Evolutionary conservation across 2,797 vertebrate species (phyloP).

Genomic region (Iguana delicatissima): DNA sequence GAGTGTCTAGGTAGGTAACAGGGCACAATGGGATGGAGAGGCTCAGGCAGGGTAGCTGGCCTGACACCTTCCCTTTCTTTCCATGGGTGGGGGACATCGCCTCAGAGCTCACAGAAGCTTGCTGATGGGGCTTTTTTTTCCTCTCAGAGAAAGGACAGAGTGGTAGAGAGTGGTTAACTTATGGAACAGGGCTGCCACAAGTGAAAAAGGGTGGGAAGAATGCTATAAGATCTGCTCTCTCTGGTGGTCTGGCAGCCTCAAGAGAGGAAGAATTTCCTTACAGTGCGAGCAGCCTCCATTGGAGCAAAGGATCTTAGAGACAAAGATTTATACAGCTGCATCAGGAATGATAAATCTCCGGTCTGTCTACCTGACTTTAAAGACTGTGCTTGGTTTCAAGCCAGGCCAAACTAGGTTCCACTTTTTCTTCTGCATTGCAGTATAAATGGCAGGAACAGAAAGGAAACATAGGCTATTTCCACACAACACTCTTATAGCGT

Average conservation of each 20-base stretch:
- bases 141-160: no score
- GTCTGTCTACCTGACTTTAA: neutral
- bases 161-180: no score
- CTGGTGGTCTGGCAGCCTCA: constrained; percentile 15
- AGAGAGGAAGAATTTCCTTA: neutral
- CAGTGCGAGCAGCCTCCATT: neutral
- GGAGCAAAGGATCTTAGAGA: constrained; percentile 36
- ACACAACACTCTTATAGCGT: no score
- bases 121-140: no score
- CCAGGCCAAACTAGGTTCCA: neutral
- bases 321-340: constrained; percentile 20
- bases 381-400: neutral
- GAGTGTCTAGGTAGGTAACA: no score
- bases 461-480: neutral
- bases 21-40: no score
- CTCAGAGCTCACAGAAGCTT: no score
- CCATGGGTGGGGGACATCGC: no score
- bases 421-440: neutral
- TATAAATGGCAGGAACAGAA: neutral
- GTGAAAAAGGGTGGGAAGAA: no score
- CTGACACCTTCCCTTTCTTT: no score
- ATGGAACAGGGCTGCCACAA: no score
- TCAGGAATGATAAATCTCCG: constrained; percentile 19
- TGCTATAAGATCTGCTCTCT: neutral
- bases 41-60: no score